A percentile compares a stretch with the other conserved stretches of the same genome.
Conservation (phyloP, 2,113 vertebrate species). For the Paradoxurus hermaphroditus region DNA sequence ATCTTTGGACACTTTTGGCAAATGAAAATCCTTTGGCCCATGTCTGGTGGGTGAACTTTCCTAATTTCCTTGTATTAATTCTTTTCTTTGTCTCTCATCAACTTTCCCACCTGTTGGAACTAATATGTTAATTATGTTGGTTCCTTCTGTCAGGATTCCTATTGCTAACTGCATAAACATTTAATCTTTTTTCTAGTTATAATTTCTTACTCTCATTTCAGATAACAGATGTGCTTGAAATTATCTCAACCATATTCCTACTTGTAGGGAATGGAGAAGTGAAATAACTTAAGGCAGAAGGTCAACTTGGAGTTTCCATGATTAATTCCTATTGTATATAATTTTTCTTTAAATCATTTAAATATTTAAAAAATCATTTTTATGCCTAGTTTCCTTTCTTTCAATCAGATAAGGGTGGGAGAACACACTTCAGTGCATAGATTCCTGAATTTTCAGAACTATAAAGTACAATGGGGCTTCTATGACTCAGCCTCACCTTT, state of each 20-base stretch:
- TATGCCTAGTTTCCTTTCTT: background rate
- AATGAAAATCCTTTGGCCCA: background rate
- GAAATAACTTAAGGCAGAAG: background rate
- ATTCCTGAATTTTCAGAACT: background rate
- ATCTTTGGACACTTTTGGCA: background rate
- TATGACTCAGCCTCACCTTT: background rate
- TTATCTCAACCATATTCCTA: background rate
- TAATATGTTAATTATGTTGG: background rate
- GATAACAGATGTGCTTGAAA: background rate
- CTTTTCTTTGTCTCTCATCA: background rate
- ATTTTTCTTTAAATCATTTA: background rate
- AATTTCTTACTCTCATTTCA: constrained; percentile 6
- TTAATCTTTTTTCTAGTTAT: background rate
- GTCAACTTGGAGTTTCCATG: background rate
- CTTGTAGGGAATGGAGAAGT: background rate
- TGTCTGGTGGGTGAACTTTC: background rate
- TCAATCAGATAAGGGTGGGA: background rate
- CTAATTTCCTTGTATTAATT: background rate
- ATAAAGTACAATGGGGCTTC: background rate
- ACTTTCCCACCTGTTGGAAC: background rate
- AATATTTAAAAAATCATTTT: background rate
- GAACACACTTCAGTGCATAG: background rate
- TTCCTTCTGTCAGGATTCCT: background rate
- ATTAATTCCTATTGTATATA: background rate
- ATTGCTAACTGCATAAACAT: background rate